phyloP scores from a whole-genome alignment of 2,888 invertebrate genomes.

The Arrhopalites spinosus region DNA sequence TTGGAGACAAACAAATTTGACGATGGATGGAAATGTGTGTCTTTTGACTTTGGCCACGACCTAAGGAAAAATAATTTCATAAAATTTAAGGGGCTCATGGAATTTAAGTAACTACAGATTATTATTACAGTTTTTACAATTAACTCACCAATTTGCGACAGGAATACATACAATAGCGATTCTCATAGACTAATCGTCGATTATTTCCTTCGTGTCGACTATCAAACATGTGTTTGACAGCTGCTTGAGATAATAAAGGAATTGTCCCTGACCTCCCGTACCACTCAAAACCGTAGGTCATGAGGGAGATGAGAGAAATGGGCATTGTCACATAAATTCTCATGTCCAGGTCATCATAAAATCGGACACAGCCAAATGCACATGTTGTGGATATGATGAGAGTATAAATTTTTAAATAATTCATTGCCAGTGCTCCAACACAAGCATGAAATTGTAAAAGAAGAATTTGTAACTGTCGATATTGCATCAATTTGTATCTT shows the following conservation, averaged over 20 bases:
- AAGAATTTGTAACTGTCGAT: neutral
- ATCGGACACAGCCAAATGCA: neutral
- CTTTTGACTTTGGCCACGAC: neutral
- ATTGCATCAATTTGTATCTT: neutral
- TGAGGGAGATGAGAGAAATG: neutral
- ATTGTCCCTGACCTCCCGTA: neutral
- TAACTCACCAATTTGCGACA: neutral
- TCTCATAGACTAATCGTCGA: neutral
- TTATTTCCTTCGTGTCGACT: neutral
- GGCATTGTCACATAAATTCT: slow-evolving; percentile 4
- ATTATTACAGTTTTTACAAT: too few species aligned
- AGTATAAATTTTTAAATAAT: neutral
- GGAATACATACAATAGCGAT: neutral
- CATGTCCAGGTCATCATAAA: neutral
- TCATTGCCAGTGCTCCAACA: neutral
- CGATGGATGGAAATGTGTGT: neutral
- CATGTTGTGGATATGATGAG: neutral
- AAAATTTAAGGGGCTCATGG: too few species aligned
- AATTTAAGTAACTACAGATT: too few species aligned
- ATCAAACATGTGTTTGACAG: neutral
- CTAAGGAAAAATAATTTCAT: too few species aligned
- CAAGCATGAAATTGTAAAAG: too few species aligned
- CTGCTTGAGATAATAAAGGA: neutral
- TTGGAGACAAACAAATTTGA: neutral
- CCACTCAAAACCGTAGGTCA: neutral